Conservation (phyloP, 2,113 vertebrate genomes). For the Cinclus cinclus region DNA sequence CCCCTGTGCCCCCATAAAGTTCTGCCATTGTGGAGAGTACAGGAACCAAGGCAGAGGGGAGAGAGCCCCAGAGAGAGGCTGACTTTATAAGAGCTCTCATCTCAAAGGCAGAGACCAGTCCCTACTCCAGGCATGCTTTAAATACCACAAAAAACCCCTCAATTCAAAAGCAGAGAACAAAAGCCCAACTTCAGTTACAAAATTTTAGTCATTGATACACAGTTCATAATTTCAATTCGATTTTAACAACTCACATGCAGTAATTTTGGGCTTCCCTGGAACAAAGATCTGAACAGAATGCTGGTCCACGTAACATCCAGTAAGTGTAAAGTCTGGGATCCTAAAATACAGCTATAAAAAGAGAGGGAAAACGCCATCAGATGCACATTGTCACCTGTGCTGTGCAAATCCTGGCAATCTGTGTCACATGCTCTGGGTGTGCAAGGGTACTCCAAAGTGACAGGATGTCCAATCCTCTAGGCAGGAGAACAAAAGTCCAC, state of each 20-base stretch:
- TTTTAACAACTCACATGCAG: conserved; percentile 80
- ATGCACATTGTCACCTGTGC: background rate
- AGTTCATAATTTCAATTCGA: background rate
- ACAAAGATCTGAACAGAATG: conserved; percentile 91
- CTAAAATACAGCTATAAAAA: conserved; percentile 86
- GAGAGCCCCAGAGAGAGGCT: background rate
- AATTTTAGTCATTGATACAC: background rate
- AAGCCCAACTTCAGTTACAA: background rate
- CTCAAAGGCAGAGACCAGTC: background rate
- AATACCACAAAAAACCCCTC: background rate
- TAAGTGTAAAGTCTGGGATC: conserved; percentile 89
- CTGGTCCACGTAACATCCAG: conserved; percentile 90
- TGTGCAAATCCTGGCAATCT: background rate
- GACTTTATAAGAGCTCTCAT: background rate
- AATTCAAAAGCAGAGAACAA: background rate
- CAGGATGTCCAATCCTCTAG: background rate
- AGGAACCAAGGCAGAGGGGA: background rate
- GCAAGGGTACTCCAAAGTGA: background rate
- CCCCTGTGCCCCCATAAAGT: background rate
- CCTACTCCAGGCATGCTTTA: background rate
- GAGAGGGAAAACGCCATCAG: background rate
- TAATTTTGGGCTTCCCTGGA: conserved; percentile 86
- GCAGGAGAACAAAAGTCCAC: background rate
- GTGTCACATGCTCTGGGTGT: background rate
- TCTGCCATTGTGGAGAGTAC: background rate